Conservation (phyloP, 2,888 invertebrate species). For the Caenorhabditis japonica region DNA sequence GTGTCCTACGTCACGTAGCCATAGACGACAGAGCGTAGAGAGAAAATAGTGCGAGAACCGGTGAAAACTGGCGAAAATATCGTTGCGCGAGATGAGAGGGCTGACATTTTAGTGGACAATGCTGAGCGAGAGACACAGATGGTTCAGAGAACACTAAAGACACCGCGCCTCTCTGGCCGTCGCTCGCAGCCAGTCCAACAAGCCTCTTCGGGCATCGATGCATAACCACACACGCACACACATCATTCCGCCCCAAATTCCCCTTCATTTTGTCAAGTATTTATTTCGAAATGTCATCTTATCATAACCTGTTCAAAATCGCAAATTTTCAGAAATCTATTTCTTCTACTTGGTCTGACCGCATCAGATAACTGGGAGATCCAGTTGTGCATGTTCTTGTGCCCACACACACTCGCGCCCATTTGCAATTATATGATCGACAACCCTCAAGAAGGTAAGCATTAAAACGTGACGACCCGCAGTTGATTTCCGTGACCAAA, state of each 20-base stretch:
- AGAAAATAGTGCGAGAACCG: conserved; percentile 25
- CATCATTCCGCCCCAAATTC: conserved; percentile 47
- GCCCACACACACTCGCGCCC: conserved; percentile 63
- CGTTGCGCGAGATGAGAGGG: conserved; percentile 24
- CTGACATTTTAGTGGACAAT: conserved; percentile 12
- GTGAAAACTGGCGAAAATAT: conserved; percentile 31
- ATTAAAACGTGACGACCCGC: conserved; percentile 12
- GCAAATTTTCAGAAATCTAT: conserved; percentile 33
- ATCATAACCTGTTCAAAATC: conserved; percentile 2
- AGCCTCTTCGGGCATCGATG: conserved; percentile 42
- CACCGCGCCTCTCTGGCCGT: conserved; percentile 42
- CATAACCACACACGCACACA: conserved; percentile 36
- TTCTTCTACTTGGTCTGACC: conserved; percentile 54
- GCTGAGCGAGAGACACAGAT: conserved; percentile 25
- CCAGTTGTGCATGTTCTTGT: conserved; percentile 68
- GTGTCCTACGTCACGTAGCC: conserved; percentile 20
- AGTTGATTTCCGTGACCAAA: too few species aligned
- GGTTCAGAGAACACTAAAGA: conserved; percentile 45
- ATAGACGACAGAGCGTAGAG: conserved; percentile 26
- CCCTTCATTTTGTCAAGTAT: conserved; percentile 32
- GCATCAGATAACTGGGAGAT: conserved; percentile 51
- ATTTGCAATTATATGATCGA: conserved; percentile 74
- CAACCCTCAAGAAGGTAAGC: conserved; percentile 74
- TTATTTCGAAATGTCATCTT: conserved; percentile 32
- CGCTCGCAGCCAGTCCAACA: conserved; percentile 38